phyloP scores from a whole-genome alignment of 2,888 invertebrate species.

The Meta bourneti region DNA sequence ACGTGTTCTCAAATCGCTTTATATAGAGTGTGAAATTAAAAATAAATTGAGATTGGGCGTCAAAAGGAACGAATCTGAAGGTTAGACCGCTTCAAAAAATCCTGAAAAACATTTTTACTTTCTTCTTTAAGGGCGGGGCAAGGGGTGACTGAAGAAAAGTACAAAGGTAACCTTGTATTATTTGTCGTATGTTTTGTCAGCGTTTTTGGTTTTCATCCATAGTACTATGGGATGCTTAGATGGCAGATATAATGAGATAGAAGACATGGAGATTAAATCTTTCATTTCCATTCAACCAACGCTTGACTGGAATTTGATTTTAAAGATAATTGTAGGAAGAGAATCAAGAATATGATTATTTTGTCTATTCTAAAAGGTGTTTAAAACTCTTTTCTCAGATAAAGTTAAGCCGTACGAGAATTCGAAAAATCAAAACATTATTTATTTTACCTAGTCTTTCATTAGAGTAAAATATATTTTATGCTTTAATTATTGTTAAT shows the following conservation, averaged over 20 bases:
- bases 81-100: constrained; percentile 25
- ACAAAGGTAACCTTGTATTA: neutral
- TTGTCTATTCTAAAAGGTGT: too few species aligned
- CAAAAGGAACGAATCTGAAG: constrained; percentile 14
- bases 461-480: too few species aligned
- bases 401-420: too few species aligned
- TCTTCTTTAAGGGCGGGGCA: neutral
- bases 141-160: neutral
- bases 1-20: neutral
- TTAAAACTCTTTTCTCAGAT: too few species aligned
- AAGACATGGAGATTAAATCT: neutral
- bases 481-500: too few species aligned
- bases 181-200: neutral
- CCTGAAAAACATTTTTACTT: neutral
- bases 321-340: too few species aligned
- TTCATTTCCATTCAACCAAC: neutral
- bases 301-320: too few species aligned
- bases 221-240: neutral
- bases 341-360: too few species aligned
- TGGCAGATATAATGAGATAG: neutral
- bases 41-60: neutral
- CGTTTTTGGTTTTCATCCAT: neutral
- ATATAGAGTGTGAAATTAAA: neutral
- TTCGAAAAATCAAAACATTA: too few species aligned
- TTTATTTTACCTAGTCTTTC: too few species aligned